Conservation (phyloP, 92 coral and sea anemone genomes). For the Epizoanthus stellaris region DNA sequence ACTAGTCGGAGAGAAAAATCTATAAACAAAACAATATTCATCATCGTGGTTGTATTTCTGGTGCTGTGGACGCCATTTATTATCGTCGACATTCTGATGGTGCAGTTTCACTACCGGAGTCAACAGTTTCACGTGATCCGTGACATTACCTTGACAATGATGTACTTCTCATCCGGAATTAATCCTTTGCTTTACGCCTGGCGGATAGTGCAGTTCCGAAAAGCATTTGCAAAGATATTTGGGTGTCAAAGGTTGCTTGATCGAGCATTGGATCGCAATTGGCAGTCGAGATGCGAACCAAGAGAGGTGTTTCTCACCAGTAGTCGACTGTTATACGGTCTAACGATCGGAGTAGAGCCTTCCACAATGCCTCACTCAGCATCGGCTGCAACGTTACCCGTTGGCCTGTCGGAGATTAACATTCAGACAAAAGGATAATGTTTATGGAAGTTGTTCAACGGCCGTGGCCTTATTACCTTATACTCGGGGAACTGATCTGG, state of each 20-base stretch:
- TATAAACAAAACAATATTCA: constrained; percentile 79
- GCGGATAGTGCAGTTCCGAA: constrained; percentile 77
- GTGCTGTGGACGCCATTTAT: constrained; percentile 76
- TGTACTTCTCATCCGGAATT: constrained; percentile 77
- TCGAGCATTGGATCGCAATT: not conserved
- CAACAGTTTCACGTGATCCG: constrained; percentile 55
- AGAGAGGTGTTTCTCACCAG: not conserved
- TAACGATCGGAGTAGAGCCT: not conserved
- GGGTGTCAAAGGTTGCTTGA: not conserved
- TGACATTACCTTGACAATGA: constrained; percentile 71
- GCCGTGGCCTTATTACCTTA: too few species aligned
- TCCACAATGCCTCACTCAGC: not conserved
- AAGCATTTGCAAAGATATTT: constrained; percentile 54
- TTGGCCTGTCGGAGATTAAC: constrained; percentile 8
- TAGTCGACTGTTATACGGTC: not conserved
- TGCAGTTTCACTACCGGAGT: constrained; percentile 56
- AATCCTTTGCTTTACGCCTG: constrained; percentile 84
- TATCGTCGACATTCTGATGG: constrained; percentile 71
- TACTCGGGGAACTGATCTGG: too few species aligned
- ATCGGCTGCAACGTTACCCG: constrained; percentile 16
- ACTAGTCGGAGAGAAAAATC: constrained; percentile 75
- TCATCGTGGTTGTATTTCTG: constrained; percentile 67
- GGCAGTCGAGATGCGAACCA: not conserved
- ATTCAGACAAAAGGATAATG: not conserved
- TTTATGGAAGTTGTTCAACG: not conserved